Evolutionary conservation across 2,797 vertebrate species (phyloP).

Genomic region (Sternotherus odoratus): DNA sequence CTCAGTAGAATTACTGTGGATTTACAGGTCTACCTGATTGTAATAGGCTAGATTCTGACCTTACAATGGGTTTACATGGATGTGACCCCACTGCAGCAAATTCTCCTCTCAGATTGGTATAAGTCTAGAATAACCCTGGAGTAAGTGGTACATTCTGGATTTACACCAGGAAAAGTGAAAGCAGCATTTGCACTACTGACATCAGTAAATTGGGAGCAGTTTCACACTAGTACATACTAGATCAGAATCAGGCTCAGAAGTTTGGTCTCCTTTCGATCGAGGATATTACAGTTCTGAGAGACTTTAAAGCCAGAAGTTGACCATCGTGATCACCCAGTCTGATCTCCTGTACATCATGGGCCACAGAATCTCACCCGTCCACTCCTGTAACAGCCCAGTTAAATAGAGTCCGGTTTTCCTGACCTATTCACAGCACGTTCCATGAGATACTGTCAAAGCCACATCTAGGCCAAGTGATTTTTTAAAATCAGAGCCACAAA

Average conservation of each 20-base stretch:
- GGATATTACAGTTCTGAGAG: background rate
- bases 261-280: background rate
- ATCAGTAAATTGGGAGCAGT: too few relatives aligned
- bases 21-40: background rate
- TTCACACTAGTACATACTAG: too few relatives aligned
- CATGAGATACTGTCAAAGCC: background rate
- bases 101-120: background rate
- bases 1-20: background rate
- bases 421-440: slow-evolving; percentile 48
- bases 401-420: slow-evolving; percentile 39
- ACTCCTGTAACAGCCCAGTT: background rate
- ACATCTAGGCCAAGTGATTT: background rate
- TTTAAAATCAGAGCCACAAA: background rate
- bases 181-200: background rate
- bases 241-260: background rate
- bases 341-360: background rate
- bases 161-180: background rate
- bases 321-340: background rate
- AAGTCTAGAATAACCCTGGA: fast-evolving
- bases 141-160: background rate
- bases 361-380: background rate
- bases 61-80: background rate
- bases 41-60: background rate
- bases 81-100: fast-evolving
- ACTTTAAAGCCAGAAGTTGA: background rate